Evolutionary conservation across 2,888 invertebrate genomes (phyloP).

Genomic region (Leptinotarsa tumamoca): DNA sequence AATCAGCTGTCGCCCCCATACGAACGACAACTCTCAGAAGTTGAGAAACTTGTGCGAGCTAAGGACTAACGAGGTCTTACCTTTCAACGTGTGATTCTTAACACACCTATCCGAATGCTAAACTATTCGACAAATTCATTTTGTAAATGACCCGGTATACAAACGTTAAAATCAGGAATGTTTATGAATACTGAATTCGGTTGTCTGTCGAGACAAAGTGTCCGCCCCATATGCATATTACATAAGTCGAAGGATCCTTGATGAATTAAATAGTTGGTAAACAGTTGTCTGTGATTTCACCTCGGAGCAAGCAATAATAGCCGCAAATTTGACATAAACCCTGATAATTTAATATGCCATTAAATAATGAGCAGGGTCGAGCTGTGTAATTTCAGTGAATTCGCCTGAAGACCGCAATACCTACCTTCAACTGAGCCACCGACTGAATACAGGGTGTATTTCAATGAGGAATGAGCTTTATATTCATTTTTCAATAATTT

Average conservation of each 20-base stretch:
- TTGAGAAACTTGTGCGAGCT: too few species aligned
- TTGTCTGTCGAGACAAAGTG: slow-evolving; percentile 40
- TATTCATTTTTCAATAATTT: background rate
- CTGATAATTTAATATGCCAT: slow-evolving; percentile 57
- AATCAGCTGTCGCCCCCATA: too few species aligned
- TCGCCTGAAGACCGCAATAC: slow-evolving; percentile 50
- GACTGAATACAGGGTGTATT: slow-evolving; percentile 19
- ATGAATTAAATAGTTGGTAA: slow-evolving; percentile 44
- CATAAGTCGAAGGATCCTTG: slow-evolving; percentile 40
- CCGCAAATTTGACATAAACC: slow-evolving; percentile 55
- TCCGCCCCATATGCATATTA: slow-evolving; percentile 41
- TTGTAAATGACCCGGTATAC: slow-evolving; percentile 24
- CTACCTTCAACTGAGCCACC: slow-evolving; percentile 31
- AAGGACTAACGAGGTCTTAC: too few species aligned
- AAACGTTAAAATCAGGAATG: slow-evolving; percentile 29
- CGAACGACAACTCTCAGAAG: too few species aligned
- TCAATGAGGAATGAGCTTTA: background rate
- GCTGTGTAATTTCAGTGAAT: slow-evolving; percentile 55
- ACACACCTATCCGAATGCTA: background rate
- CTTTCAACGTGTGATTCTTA: too few species aligned
- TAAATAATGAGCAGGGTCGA: slow-evolving; percentile 61
- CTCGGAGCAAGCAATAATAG: slow-evolving; percentile 36
- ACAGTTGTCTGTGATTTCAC: slow-evolving; percentile 36
- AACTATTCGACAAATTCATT: background rate
- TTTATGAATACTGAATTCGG: slow-evolving; percentile 31